Evolutionary conservation across 2,888 invertebrate genomes (phyloP).

Genomic region (Gisinianus flammeolus): DNA sequence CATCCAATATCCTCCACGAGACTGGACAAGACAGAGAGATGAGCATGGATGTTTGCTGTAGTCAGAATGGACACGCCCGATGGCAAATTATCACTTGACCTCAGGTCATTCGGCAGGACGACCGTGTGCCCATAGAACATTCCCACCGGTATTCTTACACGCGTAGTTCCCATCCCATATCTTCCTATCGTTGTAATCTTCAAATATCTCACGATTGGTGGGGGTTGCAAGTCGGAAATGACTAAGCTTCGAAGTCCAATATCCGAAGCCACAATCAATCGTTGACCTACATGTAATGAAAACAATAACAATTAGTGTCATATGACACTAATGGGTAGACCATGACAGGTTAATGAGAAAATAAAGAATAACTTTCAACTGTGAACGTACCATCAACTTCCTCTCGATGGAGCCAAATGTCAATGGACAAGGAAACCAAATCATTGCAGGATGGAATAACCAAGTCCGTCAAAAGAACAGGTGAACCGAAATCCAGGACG

Average conservation of each 20-base stretch:
- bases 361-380: too few relatives aligned
- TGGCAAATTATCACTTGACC: conserved; percentile 36
- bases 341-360: too few relatives aligned
- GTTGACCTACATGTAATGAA: conserved; percentile 69
- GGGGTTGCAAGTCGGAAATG: conserved; percentile 86
- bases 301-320: background rate
- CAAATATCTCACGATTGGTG: conserved; percentile 82
- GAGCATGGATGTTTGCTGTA: conserved; percentile 62
- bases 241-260: conserved; percentile 85
- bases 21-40: conserved; percentile 71
- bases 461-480: conserved; percentile 83
- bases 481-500: conserved; percentile 87
- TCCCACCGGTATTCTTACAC: conserved; percentile 81
- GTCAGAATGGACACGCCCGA: conserved; percentile 53
- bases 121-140: conserved; percentile 90
- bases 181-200: conserved; percentile 92
- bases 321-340: background rate
- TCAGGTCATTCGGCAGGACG: conserved; percentile 71
- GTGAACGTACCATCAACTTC: conserved; percentile 71
- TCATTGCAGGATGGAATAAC: conserved; percentile 75
- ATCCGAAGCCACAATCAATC: conserved; percentile 83
- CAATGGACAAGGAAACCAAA: conserved; percentile 79
- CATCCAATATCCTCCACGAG: conserved; percentile 81
- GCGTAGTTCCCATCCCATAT: conserved; percentile 73
- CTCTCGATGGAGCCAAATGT: conserved; percentile 87